Conservation (phyloP, 2,888 invertebrate genomes). For the Tenthredo distinguenda region DNA sequence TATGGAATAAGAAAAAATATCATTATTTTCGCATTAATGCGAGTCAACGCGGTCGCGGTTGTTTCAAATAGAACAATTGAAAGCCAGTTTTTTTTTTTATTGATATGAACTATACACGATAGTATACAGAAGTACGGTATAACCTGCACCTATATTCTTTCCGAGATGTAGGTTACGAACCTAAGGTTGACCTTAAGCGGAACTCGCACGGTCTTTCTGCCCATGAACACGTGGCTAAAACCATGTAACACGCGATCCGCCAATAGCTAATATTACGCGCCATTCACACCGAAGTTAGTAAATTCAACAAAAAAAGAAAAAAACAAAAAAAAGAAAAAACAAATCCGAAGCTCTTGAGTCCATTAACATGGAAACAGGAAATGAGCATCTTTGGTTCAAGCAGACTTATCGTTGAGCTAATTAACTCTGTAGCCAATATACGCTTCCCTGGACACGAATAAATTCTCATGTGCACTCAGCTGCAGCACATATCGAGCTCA, state of each 20-base stretch:
- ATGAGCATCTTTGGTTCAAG: not conserved
- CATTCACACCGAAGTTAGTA: slow-evolving; percentile 2
- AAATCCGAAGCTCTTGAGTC: not conserved
- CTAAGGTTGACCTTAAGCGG: slow-evolving; percentile 15
- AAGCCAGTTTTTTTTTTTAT: not conserved
- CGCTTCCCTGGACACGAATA: not conserved
- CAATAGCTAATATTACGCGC: not conserved
- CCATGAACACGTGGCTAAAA: slow-evolving; percentile 37
- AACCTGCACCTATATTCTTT: not conserved
- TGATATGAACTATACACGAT: not conserved
- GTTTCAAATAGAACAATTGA: not conserved
- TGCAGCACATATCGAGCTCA: not conserved
- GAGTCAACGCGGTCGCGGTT: not conserved
- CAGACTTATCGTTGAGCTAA: slow-evolving; percentile 8
- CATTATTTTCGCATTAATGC: not conserved
- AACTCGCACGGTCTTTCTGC: slow-evolving; percentile 20
- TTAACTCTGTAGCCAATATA: not conserved
- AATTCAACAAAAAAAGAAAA: not conserved
- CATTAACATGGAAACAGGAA: not conserved
- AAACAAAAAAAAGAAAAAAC: not conserved
- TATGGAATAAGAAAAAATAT: not conserved
- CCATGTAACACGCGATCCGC: slow-evolving; percentile 32
- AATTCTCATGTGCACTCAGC: not conserved
- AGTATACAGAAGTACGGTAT: slow-evolving; percentile 9
- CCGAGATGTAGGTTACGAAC: slow-evolving; percentile 27